Percentiles rank a stretch among this genome's conserved stretches.
These are phyloP conservation scores for Rhinolophus ferrumequinum DNA, from an alignment of 2,113 vertebrate genomes.

Conservation along the genomic window DNA sequence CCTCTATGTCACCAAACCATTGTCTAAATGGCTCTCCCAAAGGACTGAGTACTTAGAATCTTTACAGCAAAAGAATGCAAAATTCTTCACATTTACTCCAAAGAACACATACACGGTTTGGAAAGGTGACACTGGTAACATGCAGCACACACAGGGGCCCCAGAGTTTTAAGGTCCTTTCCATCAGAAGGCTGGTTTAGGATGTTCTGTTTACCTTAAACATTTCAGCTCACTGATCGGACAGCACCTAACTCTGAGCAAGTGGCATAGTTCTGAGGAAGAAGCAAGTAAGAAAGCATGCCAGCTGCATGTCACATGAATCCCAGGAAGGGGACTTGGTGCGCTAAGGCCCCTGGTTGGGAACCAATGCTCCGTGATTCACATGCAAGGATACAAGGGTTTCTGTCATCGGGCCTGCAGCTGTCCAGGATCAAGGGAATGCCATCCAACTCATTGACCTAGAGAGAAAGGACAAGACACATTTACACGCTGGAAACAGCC, in stretches of 20 bases:
- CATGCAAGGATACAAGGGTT: conserved; percentile 98
- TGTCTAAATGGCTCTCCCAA: not conserved
- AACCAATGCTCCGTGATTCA: fast-evolving
- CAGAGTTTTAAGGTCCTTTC: no score
- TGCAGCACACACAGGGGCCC: not conserved
- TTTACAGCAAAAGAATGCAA: fast-evolving
- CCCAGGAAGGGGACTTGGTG: fast-evolving
- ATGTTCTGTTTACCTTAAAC: not conserved
- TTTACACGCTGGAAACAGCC: not conserved
- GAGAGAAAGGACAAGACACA: not conserved
- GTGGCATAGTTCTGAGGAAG: not conserved
- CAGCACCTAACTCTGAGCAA: fast-evolving
- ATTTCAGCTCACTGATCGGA: fast-evolving
- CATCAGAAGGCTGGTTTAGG: not conserved
- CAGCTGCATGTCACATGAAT: fast-evolving
- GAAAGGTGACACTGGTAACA: not conserved
- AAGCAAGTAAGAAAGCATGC: not conserved
- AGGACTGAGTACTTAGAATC: not conserved
- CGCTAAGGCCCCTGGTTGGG: fast-evolving
- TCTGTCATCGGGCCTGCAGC: conserved; percentile 95
- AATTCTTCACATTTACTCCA: not conserved
- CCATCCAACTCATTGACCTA: conserved; percentile 95
- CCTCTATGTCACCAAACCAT: not conserved
- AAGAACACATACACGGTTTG: not conserved
- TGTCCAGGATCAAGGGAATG: conserved; percentile 95